These are phyloP conservation scores for Phalacrocorax aristotelis DNA, from an alignment of 2,113 vertebrate genomes.

Conservation along the genomic window DNA sequence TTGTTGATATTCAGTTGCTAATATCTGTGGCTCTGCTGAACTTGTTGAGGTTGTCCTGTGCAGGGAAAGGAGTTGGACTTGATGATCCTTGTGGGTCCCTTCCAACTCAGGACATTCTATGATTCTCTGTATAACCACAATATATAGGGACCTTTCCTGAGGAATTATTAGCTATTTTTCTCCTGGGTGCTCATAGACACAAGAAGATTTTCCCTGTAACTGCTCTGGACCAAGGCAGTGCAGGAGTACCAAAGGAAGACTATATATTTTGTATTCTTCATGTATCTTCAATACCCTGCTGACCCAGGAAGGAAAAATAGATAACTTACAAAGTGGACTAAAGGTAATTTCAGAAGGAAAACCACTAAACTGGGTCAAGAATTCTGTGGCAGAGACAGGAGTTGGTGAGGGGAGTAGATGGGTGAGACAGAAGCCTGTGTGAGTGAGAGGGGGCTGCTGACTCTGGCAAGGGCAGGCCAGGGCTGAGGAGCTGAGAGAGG, in stretches of 20 bases:
- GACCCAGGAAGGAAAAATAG: not conserved
- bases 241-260: not conserved
- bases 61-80: no score
- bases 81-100: no score
- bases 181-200: not conserved
- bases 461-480: not conserved
- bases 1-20: not conserved
- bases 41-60: not conserved
- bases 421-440: not conserved
- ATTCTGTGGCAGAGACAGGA: not conserved
- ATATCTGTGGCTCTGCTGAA: not conserved
- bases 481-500: not conserved
- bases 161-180: not conserved
- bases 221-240: not conserved
- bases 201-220: not conserved
- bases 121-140: not conserved
- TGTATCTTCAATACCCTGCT: not conserved
- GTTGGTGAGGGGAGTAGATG: not conserved
- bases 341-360: not conserved
- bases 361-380: not conserved
- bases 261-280: not conserved
- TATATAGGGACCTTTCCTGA: not conserved
- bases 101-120: no score
- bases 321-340: not conserved
- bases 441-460: not conserved